Percentiles rank a stretch among this genome's conserved stretches.
Evolutionary conservation across 2,888 invertebrate species (phyloP).

Genomic region (Smittia aterrima): DNA sequence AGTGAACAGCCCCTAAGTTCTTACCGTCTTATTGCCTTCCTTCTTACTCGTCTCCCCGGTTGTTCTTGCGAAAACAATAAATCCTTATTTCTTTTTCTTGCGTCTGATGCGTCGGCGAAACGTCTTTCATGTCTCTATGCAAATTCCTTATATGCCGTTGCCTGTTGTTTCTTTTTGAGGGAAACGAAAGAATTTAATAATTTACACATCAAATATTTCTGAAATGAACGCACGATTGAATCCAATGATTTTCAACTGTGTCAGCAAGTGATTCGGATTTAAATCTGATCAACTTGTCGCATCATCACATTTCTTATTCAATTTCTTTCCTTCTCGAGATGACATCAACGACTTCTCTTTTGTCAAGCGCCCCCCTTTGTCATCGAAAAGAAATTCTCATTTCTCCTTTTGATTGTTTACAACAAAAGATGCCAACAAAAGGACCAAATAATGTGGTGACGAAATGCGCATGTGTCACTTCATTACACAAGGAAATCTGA

Average conservation of each 20-base stretch:
- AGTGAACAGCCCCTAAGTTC: too few species aligned
- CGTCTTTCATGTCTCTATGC: constrained; percentile 20
- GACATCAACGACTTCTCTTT: background rate
- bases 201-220: constrained; percentile 1
- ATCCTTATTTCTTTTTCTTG: constrained; percentile 5
- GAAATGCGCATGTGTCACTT: constrained; percentile 38
- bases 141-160: background rate
- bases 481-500: constrained; percentile 22
- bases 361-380: constrained; percentile 2
- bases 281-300: constrained; percentile 9
- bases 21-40: constrained; percentile 6
- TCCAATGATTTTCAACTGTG: background rate
- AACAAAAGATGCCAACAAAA: background rate
- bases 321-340: background rate
- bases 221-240: constrained; percentile 30
- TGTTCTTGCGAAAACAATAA: constrained; percentile 10
- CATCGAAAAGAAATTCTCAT: background rate
- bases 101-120: constrained; percentile 16
- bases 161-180: background rate
- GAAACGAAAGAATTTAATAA: background rate
- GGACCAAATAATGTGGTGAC: constrained; percentile 10
- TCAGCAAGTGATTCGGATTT: background rate
- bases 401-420: background rate
- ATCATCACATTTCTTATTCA: background rate
- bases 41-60: background rate